Conservation (phyloP, 1,140 invertebrate genomes). For the Drosophila sechellia region DNA sequence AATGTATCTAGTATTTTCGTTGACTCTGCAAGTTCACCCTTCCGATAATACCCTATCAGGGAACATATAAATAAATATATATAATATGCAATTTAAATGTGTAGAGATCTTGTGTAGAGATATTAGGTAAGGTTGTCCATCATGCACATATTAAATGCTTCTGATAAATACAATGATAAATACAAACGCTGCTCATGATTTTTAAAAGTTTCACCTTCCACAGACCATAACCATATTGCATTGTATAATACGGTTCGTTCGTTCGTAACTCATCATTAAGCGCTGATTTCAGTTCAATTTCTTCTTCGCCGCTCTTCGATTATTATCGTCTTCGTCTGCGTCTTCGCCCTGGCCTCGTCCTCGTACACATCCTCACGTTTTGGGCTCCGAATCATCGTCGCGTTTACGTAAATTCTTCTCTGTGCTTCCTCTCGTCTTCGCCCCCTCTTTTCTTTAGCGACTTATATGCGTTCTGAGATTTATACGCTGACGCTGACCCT, state of each 20-base stretch:
- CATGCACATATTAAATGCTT: neutral
- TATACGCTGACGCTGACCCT: slow-evolving; percentile 81
- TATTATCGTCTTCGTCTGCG: slow-evolving; percentile 64
- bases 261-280: slow-evolving; percentile 77
- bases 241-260: slow-evolving; percentile 47
- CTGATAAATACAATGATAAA: slow-evolving; percentile 2
- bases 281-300: slow-evolving; percentile 76
- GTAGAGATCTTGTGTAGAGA: no score
- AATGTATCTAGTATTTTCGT: no score
- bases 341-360: slow-evolving; percentile 23
- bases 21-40: no score
- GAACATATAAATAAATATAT: no score
- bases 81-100: no score
- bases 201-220: neutral
- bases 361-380: slow-evolving; percentile 23
- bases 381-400: slow-evolving; percentile 29
- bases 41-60: no score
- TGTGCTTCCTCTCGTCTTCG: slow-evolving; percentile 20
- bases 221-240: slow-evolving; percentile 53
- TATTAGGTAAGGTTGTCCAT: no score
- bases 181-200: neutral
- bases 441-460: slow-evolving; percentile 48
- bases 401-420: slow-evolving; percentile 62
- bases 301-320: slow-evolving; percentile 55
- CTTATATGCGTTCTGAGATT: slow-evolving; percentile 72